A percentile compares a stretch with the other conserved stretches of the same genome.
Evolutionary conservation across 1,140 invertebrate species (phyloP).

Genomic region (Drosophila lacertosa): DNA sequence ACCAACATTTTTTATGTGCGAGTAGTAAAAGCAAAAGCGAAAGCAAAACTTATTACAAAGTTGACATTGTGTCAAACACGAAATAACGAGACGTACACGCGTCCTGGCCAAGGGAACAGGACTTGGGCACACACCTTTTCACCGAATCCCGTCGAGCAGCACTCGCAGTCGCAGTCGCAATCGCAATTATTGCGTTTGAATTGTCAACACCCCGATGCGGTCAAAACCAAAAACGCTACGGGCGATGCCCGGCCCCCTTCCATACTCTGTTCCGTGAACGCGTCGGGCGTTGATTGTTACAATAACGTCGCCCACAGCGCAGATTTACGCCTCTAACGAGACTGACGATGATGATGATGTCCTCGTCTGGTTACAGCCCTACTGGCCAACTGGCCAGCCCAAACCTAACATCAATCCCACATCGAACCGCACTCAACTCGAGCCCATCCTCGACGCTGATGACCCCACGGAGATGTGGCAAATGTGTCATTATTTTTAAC

Average conservation of each 20-base stretch:
- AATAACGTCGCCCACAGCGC: constrained; percentile 75
- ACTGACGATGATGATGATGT: constrained; percentile 27
- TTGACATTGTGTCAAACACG: constrained; percentile 81
- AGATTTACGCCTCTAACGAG: constrained; percentile 74
- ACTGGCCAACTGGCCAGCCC: constrained; percentile 12
- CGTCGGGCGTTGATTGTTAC: constrained; percentile 77
- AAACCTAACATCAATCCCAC: constrained; percentile 1
- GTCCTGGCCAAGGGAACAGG: constrained; percentile 33
- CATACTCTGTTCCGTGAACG: constrained; percentile 35
- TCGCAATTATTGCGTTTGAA: constrained; percentile 82
- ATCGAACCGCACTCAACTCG: neutral
- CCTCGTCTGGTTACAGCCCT: constrained; percentile 20
- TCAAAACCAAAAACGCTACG: constrained; percentile 69
- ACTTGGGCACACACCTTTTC: constrained; percentile 34
- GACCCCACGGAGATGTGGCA: constrained; percentile 32
- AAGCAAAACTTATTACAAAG: constrained; percentile 76
- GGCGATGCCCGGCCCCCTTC: constrained; percentile 25
- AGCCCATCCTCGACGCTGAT: constrained; percentile 28
- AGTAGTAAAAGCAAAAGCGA: constrained; percentile 20
- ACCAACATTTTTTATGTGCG: constrained; percentile 44
- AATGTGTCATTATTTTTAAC: constrained; percentile 63
- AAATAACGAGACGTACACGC: constrained; percentile 63
- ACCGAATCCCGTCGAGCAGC: constrained; percentile 58
- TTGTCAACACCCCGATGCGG: constrained; percentile 76
- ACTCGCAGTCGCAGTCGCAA: constrained; percentile 63